phyloP scores from a whole-genome alignment of 2,797 vertebrate genomes.

The Anguilla megastoma region DNA sequence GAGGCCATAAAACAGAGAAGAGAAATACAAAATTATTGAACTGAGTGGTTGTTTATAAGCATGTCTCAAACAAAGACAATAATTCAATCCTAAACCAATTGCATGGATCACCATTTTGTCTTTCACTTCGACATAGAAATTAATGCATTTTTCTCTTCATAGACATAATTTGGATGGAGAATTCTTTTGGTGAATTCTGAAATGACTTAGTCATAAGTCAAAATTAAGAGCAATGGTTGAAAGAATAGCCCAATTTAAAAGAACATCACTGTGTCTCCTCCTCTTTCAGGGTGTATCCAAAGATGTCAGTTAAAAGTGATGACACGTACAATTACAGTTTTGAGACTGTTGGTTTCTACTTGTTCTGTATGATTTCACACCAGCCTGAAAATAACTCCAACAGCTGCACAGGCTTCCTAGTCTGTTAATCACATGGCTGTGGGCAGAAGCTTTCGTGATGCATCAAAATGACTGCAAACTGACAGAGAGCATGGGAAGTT shows the following conservation, averaged over 20 bases:
- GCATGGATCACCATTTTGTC: background rate
- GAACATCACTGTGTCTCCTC: background rate
- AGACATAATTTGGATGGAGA: background rate
- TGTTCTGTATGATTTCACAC: background rate
- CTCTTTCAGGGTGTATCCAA: conserved; percentile 6
- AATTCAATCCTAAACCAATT: background rate
- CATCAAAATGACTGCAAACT: background rate
- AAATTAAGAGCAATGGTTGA: background rate
- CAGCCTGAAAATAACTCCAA: conserved; percentile 12
- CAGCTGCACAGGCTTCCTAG: conserved; percentile 2
- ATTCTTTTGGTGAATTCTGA: background rate
- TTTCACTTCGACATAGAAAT: background rate
- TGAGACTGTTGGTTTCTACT: background rate
- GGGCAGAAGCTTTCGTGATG: background rate
- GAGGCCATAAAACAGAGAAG: background rate
- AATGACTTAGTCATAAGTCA: background rate
- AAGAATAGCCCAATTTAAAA: background rate
- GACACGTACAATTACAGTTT: background rate
- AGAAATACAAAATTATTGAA: background rate
- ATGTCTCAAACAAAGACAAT: background rate
- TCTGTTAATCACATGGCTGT: conserved; percentile 10
- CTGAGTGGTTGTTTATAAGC: background rate
- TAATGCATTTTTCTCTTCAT: background rate
- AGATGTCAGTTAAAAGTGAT: background rate
- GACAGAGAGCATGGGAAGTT: background rate